A percentile compares a stretch with the other conserved stretches of the same genome.
Evolutionary conservation across 2,113 vertebrate species (phyloP).

Genomic region (Proterorhinus semilunaris): DNA sequence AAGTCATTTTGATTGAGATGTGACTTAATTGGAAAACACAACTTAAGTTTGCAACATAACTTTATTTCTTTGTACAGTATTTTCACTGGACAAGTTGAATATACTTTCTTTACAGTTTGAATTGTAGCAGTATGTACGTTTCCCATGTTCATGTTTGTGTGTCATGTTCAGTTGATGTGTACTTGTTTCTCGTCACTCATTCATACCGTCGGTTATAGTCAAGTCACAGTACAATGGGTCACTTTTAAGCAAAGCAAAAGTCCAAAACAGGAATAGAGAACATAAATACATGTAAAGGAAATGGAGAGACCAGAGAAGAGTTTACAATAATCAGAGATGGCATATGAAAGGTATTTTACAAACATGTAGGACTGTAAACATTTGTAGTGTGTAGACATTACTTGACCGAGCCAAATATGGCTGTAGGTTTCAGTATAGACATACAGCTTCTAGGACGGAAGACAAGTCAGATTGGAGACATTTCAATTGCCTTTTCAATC

Average conservation of each 20-base stretch:
- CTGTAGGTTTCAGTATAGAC: conserved; percentile 69
- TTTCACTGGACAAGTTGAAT: conserved; percentile 71
- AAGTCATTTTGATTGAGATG: no score
- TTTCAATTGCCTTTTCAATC: conserved; percentile 52
- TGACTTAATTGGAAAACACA: not conserved
- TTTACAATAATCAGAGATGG: conserved; percentile 64
- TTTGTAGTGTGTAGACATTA: conserved; percentile 66
- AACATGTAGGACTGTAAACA: conserved; percentile 79
- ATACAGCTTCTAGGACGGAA: conserved; percentile 80
- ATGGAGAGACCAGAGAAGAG: conserved; percentile 68
- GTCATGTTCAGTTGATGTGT: conserved; percentile 76
- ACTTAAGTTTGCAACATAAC: conserved; percentile 60
- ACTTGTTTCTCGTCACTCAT: conserved; percentile 77
- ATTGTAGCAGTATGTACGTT: conserved; percentile 64
- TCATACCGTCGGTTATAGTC: conserved; percentile 84
- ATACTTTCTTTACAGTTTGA: conserved; percentile 72
- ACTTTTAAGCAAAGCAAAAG: conserved; percentile 66
- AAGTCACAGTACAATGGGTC: conserved; percentile 78
- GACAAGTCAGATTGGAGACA: conserved; percentile 72
- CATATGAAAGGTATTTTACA: conserved; percentile 69
- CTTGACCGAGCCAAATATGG: conserved; percentile 59
- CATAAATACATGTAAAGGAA: conserved; percentile 76
- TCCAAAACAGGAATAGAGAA: conserved; percentile 56
- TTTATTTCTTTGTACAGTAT: conserved; percentile 76
- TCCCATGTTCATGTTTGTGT: conserved; percentile 75